Percentiles rank a stretch among this genome's conserved stretches.
Evolutionary conservation across 2,888 invertebrate species (phyloP).

Genomic region (Helleia helle): DNA sequence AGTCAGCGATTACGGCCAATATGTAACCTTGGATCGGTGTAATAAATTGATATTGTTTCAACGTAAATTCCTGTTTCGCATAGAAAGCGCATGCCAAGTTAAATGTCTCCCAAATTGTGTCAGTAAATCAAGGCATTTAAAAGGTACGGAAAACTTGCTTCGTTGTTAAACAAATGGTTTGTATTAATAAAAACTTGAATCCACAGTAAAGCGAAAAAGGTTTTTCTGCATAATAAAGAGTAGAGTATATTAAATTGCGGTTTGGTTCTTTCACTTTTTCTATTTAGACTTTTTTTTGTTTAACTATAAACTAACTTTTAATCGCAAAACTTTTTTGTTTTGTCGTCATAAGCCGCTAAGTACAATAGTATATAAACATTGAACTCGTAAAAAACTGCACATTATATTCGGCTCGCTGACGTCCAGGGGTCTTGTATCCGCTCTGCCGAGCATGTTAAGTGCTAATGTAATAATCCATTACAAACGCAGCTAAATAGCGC

Average conservation of each 20-base stretch:
- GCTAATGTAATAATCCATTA: constrained; percentile 74
- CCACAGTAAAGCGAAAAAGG: too few relatives aligned
- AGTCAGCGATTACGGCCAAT: constrained; percentile 13
- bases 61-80: constrained; percentile 6
- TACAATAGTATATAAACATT: not conserved
- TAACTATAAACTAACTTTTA: too few relatives aligned
- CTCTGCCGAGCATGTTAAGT: constrained; percentile 68
- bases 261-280: too few relatives aligned
- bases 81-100: constrained; percentile 6
- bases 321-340: too few relatives aligned
- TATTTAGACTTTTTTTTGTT: too few relatives aligned
- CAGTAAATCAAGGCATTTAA: not conserved
- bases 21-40: constrained; percentile 17
- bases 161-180: too few relatives aligned
- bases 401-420: constrained; percentile 21
- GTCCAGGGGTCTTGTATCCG: constrained; percentile 52
- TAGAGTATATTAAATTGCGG: too few relatives aligned
- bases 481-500: constrained; percentile 70
- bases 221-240: too few relatives aligned
- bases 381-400: not conserved
- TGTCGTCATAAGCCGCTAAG: not conserved
- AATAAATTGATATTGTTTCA: constrained; percentile 11
- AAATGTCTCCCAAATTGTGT: not conserved
- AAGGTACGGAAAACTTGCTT: too few relatives aligned
- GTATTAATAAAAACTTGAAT: too few relatives aligned